phyloP scores from a whole-genome alignment of 2,797 vertebrate genomes.

The Chlorospingus flavigularis region DNA sequence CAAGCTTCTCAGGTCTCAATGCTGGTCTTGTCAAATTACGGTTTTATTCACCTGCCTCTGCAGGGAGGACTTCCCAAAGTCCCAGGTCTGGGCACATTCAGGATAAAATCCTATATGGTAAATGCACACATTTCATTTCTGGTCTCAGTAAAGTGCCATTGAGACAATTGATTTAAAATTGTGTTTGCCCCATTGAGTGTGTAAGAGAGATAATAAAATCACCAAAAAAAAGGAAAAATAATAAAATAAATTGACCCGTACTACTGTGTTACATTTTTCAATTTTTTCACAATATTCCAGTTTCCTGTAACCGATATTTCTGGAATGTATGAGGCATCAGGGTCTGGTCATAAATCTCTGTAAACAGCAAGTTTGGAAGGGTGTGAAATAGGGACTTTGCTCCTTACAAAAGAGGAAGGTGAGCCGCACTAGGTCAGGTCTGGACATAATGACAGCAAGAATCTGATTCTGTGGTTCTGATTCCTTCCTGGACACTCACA shows the following conservation, averaged over 20 bases:
- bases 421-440: neutral
- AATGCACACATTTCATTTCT: neutral
- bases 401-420: neutral
- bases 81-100: neutral
- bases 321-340: neutral
- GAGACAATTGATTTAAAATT: neutral
- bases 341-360: neutral
- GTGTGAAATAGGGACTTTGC: neutral
- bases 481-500: neutral
- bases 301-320: neutral
- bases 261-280: neutral
- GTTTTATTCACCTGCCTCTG: neutral
- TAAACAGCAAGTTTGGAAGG: neutral
- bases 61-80: neutral
- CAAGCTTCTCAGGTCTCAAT: accelerated
- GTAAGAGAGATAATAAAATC: neutral
- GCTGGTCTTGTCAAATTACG: neutral
- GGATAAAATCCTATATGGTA: neutral
- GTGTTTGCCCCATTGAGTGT: neutral
- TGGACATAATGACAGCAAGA: conserved; percentile 1
- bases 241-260: neutral
- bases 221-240: neutral
- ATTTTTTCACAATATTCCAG: neutral
- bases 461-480: neutral
- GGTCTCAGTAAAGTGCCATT: neutral